Conservation (phyloP, 1,140 invertebrate genomes). For the Hyles vespertilio region DNA sequence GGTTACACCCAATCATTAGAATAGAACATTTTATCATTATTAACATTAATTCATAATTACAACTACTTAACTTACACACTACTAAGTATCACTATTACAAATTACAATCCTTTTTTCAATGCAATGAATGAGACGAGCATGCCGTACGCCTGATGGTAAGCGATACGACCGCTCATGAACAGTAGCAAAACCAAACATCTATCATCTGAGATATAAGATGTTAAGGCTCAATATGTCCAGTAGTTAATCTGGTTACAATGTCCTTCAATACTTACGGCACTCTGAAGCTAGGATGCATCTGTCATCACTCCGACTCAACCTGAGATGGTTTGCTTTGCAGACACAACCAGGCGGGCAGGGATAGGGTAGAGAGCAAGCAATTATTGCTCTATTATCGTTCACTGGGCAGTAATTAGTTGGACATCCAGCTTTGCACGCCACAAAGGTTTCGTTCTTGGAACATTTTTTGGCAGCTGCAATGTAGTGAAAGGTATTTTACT, state of each 20-base stretch:
- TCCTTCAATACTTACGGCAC: constrained; percentile 40
- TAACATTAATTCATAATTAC: too few species aligned
- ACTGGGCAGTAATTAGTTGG: constrained; percentile 39
- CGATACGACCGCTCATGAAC: too few species aligned
- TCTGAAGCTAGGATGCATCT: constrained; percentile 39
- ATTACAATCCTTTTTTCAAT: too few species aligned
- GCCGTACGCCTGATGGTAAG: too few species aligned
- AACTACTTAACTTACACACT: too few species aligned
- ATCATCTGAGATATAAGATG: too few species aligned
- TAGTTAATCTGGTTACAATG: not conserved
- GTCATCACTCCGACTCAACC: constrained; percentile 22
- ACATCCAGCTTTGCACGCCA: constrained; percentile 32
- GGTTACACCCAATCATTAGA: too few species aligned
- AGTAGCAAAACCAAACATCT: too few species aligned
- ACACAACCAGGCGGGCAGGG: constrained; percentile 39
- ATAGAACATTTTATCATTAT: too few species aligned
- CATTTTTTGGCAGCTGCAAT: constrained; percentile 15
- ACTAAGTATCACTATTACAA: too few species aligned
- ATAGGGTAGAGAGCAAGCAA: constrained; percentile 27
- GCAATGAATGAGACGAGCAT: too few species aligned
- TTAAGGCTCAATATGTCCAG: too few species aligned
- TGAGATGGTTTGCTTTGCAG: constrained; percentile 30
- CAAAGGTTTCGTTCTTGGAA: constrained; percentile 33
- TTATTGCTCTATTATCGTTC: constrained; percentile 26
- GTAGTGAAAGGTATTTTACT: not conserved